phyloP scores from a whole-genome alignment of 2,888 invertebrate genomes.

The Baccha elongata region DNA sequence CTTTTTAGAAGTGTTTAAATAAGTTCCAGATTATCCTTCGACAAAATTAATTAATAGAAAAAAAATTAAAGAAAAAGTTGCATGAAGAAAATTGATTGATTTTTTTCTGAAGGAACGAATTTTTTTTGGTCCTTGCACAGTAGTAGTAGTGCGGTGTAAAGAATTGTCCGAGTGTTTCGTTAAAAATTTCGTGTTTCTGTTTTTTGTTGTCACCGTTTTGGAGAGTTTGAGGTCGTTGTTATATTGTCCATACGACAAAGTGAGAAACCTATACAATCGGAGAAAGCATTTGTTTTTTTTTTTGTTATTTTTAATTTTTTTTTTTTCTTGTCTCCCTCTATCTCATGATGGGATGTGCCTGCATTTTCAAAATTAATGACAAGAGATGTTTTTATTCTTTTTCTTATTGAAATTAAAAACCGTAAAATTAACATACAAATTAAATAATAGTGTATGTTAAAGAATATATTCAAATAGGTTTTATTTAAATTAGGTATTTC shows the following conservation, averaged over 20 bases:
- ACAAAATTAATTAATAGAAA: slow-evolving; percentile 59
- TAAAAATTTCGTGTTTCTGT: slow-evolving; percentile 37
- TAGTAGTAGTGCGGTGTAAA: slow-evolving; percentile 50
- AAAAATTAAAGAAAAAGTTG: slow-evolving; percentile 38
- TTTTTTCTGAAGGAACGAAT: slow-evolving; percentile 63
- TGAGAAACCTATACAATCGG: neutral
- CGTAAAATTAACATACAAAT: neutral
- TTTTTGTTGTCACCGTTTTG: slow-evolving; percentile 20
- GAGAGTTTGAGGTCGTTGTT: slow-evolving; percentile 33
- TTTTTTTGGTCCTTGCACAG: slow-evolving; percentile 43
- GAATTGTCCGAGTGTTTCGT: slow-evolving; percentile 65
- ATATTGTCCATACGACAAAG: slow-evolving; percentile 23
- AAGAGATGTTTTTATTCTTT: slow-evolving; percentile 35
- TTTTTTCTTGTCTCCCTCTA: slow-evolving; percentile 27
- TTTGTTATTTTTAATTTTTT: slow-evolving; percentile 21
- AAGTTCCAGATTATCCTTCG: slow-evolving; percentile 58
- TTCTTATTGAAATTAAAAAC: slow-evolving; percentile 22
- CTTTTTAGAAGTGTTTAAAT: slow-evolving; percentile 20
- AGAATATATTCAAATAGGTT: neutral
- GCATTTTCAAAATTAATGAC: slow-evolving; percentile 67
- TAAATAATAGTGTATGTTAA: neutral
- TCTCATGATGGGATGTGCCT: slow-evolving; percentile 48
- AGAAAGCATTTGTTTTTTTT: slow-evolving; percentile 44
- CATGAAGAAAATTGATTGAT: slow-evolving; percentile 72
- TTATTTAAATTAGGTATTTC: neutral